phyloP scores from a whole-genome alignment of 1,140 invertebrate genomes.

The Platyura marginata region DNA sequence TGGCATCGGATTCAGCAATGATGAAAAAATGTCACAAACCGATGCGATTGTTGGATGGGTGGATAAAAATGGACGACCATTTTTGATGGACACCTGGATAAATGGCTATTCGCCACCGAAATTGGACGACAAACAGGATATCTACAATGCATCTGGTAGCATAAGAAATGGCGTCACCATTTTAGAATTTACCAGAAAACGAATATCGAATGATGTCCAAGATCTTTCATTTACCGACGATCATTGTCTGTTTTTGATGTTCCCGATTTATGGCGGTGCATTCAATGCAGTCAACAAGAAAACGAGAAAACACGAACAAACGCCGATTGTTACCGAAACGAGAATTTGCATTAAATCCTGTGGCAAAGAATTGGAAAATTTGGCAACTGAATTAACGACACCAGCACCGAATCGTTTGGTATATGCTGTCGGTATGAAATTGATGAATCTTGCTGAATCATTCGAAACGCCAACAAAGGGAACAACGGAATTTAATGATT shows the following conservation, averaged over 20 bases:
- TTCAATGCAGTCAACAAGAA: conserved; percentile 73
- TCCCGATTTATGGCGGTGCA: conserved; percentile 64
- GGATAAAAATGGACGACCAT: conserved; percentile 52
- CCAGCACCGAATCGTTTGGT: conserved; percentile 37
- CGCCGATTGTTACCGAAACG: conserved; percentile 57
- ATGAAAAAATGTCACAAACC: conserved; percentile 51
- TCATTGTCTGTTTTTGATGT: conserved; percentile 74
- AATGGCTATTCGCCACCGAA: conserved; percentile 55
- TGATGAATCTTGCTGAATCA: conserved; percentile 56
- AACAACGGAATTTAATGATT: conserved; percentile 47
- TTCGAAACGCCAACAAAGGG: conserved; percentile 48
- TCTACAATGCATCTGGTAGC: conserved; percentile 46
- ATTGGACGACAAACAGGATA: conserved; percentile 57
- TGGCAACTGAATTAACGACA: conserved; percentile 35
- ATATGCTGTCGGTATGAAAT: conserved; percentile 53
- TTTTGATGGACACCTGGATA: conserved; percentile 79
- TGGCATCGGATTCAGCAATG: conserved; percentile 80
- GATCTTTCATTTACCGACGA: conserved; percentile 70
- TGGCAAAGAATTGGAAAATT: conserved; percentile 32
- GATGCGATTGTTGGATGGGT: conserved; percentile 67
- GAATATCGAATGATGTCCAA: conserved; percentile 55
- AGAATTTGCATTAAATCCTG: conserved; percentile 71
- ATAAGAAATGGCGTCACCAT: conserved; percentile 60
- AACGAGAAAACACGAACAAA: conserved; percentile 59
- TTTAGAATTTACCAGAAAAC: conserved; percentile 59